A percentile compares a stretch with the other conserved stretches of the same genome.
Conservation (phyloP, 2,797 vertebrate genomes). For the Streptopelia turtur region DNA sequence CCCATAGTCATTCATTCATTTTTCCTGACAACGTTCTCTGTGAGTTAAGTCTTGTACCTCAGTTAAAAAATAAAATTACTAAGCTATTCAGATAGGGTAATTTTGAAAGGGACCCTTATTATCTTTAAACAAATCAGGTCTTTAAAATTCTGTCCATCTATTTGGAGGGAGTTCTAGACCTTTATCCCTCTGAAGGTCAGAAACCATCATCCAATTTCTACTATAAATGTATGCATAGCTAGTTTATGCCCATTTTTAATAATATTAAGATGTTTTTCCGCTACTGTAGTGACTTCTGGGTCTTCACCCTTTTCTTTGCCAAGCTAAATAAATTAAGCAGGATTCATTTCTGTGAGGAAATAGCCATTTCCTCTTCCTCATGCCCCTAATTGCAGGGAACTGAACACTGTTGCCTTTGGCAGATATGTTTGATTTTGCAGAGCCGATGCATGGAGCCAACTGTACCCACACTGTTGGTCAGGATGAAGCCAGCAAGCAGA, state of each 20-base stretch:
- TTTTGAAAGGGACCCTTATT: neutral
- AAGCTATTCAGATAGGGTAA: neutral
- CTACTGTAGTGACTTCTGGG: neutral
- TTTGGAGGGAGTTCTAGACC: neutral
- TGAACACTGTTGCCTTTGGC: fast-evolving
- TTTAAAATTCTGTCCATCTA: neutral
- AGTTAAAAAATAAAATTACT: neutral
- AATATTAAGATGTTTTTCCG: neutral
- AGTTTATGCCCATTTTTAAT: neutral
- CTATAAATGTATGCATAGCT: neutral
- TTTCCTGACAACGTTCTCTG: neutral
- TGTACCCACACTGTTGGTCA: neutral
- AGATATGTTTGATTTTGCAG: neutral
- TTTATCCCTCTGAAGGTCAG: neutral
- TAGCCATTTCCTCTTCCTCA: neutral
- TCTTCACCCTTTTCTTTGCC: neutral
- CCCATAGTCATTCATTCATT: neutral
- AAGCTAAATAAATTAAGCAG: neutral
- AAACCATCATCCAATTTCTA: neutral
- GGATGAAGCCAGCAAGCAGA: neutral
- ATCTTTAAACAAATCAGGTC: neutral
- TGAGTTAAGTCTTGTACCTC: neutral
- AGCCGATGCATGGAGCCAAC: neutral
- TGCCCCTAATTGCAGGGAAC: neutral
- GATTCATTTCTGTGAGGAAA: neutral